Base-by-base conservation (phyloP, 2,797 vertebrate species). In the Sebastes ruberrimus region DNA sequence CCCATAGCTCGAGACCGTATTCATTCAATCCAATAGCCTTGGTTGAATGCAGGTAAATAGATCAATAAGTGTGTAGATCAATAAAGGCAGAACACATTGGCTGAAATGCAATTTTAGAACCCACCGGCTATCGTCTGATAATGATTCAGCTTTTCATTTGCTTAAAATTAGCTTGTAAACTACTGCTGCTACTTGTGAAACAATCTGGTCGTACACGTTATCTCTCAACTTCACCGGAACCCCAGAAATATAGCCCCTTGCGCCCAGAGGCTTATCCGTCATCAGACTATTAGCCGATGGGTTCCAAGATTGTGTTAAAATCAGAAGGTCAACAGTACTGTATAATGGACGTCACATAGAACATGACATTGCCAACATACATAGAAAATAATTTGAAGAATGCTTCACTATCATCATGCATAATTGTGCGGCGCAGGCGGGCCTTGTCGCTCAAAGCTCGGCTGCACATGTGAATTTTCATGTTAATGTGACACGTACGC, bases 381-480 rank as follows among this genome's bases (percentile, higher is more conserved):
- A 56, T 2, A 28, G 49, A 63, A 80, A 38, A 76, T 64, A 1
- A 74, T 49, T 6, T 63, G 20, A 76, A 72, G 32, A 75, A 55
- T 9, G 23, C 32, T 63, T 64, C 35, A 42, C 62, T 61, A 16
- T 53, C 30, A 73, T 71, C 35, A 14, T 64, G 67, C 20, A 61
- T 55, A 80, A 67, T 66, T 76, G 38, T 72, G 8, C 42, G 10
- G 25, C 46, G 65, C 76, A 78, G 72, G 46, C 63, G 32, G 77
- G 66, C 46, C 53, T 77, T 82, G 68, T 71, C 4, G 5, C 46
- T 67, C 11, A 52, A 74, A 85, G 76, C 85, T 65, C 55, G 38
- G 79, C 73, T 70, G 73, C 72, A 80, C 69, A 42, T 46, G n/a
- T 78, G 55, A 46, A 85, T 74, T 81, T 35, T 76, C 35, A 72